Conservation (phyloP, 2,888 invertebrate species). For the Myathropa florea region DNA sequence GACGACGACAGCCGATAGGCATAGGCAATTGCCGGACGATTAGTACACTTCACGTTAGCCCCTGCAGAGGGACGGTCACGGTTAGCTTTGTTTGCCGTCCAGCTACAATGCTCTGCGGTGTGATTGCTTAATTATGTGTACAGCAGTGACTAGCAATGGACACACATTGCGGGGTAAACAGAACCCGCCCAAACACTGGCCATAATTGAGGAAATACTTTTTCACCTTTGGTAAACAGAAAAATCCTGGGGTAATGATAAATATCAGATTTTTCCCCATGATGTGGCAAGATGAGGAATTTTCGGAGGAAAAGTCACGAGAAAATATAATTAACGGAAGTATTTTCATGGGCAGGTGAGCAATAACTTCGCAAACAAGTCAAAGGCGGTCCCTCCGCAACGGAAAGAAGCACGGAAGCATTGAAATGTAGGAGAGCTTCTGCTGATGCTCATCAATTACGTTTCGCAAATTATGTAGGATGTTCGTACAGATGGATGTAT, state of each 20-base stretch:
- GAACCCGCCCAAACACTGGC: slow-evolving; percentile 8
- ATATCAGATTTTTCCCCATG: slow-evolving; percentile 37
- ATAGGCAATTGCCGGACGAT: slow-evolving; percentile 24
- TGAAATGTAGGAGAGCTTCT: not conserved
- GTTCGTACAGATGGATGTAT: not conserved
- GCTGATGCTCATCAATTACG: not conserved
- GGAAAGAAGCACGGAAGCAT: not conserved
- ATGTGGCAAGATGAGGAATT: slow-evolving; percentile 12
- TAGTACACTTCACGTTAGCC: slow-evolving; percentile 46
- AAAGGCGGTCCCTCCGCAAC: not conserved
- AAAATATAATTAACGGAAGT: slow-evolving; percentile 43
- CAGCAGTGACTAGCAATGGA: slow-evolving; percentile 31
- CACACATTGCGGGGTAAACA: slow-evolving; percentile 26
- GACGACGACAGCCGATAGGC: slow-evolving; percentile 28
- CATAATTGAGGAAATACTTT: slow-evolving; percentile 51
- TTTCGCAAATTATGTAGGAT: not conserved
- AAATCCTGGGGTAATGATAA: slow-evolving; percentile 32
- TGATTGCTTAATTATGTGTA: slow-evolving; percentile 59
- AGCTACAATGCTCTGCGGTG: slow-evolving; percentile 27
- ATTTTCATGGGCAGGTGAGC: not conserved
- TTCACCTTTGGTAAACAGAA: slow-evolving; percentile 34
- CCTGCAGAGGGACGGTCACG: not conserved
- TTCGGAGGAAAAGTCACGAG: slow-evolving; percentile 24
- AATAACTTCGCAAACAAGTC: slow-evolving; percentile 24
- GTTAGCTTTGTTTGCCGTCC: slow-evolving; percentile 1